A percentile compares a stretch with the other conserved stretches of the same genome.
Conservation (phyloP, 30 jellyfish, hydroid and myxozoan genomes). For the Morbakka virulenta region DNA sequence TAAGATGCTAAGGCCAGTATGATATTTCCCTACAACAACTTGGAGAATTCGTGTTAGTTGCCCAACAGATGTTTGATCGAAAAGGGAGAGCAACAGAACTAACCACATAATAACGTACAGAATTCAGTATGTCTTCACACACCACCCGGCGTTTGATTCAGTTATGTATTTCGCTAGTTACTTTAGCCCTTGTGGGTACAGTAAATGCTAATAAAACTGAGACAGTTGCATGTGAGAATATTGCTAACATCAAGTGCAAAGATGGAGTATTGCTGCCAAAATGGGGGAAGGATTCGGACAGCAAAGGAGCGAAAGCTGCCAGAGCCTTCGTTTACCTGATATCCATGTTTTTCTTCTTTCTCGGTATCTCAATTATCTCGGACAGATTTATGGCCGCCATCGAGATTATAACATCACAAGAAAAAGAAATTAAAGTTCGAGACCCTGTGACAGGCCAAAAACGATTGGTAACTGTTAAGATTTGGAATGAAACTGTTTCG, state of each 20-base stretch:
- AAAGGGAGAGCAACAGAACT: neutral
- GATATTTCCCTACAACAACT: neutral
- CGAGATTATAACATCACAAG: conserved; percentile 97
- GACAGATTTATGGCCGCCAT: conserved; percentile 98
- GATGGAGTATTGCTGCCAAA: conserved; percentile 85
- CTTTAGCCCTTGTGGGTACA: neutral
- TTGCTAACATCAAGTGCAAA: conserved; percentile 68
- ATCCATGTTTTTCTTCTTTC: conserved; percentile 91
- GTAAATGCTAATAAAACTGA: conserved; percentile 35
- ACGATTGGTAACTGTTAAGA: conserved; percentile 83
- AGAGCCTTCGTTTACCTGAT: conserved; percentile 85
- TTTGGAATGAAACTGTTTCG: conserved; percentile 99
- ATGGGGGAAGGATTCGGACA: conserved; percentile 66
- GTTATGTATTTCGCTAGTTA: neutral
- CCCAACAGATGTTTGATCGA: neutral
- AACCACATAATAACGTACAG: neutral
- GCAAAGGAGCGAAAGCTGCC: conserved; percentile 84
- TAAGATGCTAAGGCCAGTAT: neutral
- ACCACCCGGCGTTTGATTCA: neutral
- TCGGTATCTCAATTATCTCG: conserved; percentile 97
- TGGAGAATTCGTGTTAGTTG: neutral
- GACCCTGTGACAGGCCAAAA: conserved; percentile 94
- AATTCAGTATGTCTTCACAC: neutral
- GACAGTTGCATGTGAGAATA: conserved; percentile 53
- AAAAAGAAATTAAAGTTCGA: conserved; percentile 87